Evolutionary conservation across 1,140 invertebrate genomes (phyloP), one percentile per base, ranked within the genome.

Genomic region (Pogonomyrmex californicus): DNA sequence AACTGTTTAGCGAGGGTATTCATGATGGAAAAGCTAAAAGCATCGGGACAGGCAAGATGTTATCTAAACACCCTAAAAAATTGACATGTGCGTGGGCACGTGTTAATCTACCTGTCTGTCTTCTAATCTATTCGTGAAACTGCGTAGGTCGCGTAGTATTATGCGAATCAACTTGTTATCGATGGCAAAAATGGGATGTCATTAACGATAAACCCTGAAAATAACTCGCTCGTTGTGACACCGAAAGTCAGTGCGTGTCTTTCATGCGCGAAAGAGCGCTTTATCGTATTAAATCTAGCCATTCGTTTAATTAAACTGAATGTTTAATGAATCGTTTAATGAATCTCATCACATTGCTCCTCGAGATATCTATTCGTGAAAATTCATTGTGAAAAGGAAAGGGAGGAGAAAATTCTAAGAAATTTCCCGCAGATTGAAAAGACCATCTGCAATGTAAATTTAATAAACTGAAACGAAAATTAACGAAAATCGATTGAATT

Each of bases 231-330:
- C 38, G 47, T 68, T 12, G 23, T 58, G 51, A 5, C 14, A 58
- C 2, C 38, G 38, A 81, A 44, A 81, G 14, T 68, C 65, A 70
- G 23, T 23, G 33, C 63, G 9, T 49, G 23, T 81, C 10, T 81
- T 81, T 70, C 38, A 58, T 4, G 65, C 49, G 7, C 9, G 36
- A 56, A 44, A 41, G n/a, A 33, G 4, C 14, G 36, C 17, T 70
- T 70, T 36, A 58, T 79, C 49, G 23, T 58, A 81, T 70, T 70
- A 81, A 47, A 81, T 81, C 49, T 81, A 4, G 23, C 65, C 30
- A 81, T 70, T 81, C 38, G 38, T 14, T 70, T 81, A 81, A 81
- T 81, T 81, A 81, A 81, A 70, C 23, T 70, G 78, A 70, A 81
- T 81, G 23, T 70, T 81, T 70, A 70, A 81, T 81, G 62, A 70